phyloP scores from a whole-genome alignment of 2,113 vertebrate genomes.

The Gallinago media region DNA sequence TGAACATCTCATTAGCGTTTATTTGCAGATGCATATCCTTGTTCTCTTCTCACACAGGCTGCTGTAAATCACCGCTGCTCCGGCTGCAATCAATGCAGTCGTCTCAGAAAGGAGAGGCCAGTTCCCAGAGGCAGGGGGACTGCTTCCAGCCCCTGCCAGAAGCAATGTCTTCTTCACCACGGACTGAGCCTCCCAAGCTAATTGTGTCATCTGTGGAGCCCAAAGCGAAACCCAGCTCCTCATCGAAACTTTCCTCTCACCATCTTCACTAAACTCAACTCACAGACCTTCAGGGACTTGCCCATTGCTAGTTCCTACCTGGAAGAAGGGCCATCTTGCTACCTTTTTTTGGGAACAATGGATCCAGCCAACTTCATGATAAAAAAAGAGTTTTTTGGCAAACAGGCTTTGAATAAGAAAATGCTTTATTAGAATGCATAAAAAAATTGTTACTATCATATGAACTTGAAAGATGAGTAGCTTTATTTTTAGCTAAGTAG shows the following conservation, averaged over 20 bases:
- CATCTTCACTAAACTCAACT: not conserved
- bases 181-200: not conserved
- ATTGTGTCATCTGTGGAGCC: not conserved
- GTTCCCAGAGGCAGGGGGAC: not conserved
- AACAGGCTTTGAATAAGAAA: not conserved
- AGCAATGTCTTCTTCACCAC: not conserved
- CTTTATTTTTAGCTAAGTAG: constrained; percentile 34
- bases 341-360: not conserved
- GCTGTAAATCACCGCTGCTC: not conserved
- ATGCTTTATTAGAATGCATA: not conserved
- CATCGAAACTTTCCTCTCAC: not conserved
- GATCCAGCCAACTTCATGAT: not conserved
- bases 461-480: not conserved
- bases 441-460: not conserved
- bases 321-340: not conserved
- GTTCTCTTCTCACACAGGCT: constrained; percentile 18
- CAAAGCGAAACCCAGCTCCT: not conserved
- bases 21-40: constrained; percentile 53
- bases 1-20: constrained; percentile 32
- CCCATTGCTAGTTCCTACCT: not conserved
- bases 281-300: not conserved
- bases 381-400: not conserved
- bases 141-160: not conserved
- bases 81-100: not conserved
- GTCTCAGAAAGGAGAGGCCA: not conserved